These are phyloP conservation scores for Neodon shergylaensis DNA, from an alignment of 2,113 vertebrate species.

Conservation along the genomic window DNA sequence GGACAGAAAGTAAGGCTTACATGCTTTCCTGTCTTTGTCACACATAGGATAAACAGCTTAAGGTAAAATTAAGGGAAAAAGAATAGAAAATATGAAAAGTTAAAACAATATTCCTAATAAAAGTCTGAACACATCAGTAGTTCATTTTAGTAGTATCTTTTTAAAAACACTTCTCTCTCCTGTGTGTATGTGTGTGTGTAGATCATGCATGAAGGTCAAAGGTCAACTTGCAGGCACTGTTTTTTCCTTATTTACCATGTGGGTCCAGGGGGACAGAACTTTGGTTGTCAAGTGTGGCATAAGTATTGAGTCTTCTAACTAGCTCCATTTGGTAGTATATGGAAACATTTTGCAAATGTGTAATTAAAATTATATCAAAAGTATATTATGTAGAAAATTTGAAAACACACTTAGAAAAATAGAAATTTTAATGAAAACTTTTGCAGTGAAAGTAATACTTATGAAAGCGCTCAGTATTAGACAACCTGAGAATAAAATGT, in stretches of 20 bases:
- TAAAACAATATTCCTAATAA: constrained; percentile 34
- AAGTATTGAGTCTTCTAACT: neutral
- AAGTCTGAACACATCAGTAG: neutral
- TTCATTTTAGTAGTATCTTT: constrained; percentile 29
- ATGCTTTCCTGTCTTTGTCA: neutral
- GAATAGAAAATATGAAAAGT: constrained; percentile 28
- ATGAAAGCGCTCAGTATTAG: neutral
- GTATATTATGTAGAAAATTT: constrained; percentile 46
- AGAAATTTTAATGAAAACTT: neutral
- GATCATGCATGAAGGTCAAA: neutral
- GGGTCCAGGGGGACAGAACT: neutral
- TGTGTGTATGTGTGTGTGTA: neutral
- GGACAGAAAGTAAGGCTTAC: neutral
- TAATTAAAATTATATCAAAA: constrained; percentile 55
- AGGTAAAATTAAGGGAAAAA: constrained; percentile 41
- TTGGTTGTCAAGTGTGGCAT: neutral
- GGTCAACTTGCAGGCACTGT: neutral
- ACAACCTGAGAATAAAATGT: neutral
- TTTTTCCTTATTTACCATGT: neutral
- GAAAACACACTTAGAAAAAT: constrained; percentile 51
- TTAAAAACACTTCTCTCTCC: no score
- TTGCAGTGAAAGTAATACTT: neutral
- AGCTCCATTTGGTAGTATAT: neutral
- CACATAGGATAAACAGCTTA: constrained; percentile 5
- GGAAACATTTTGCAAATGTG: constrained; percentile 48